Evolutionary conservation across 2,888 invertebrate species (phyloP).

Genomic region (Sinodicranocentrus sp.): DNA sequence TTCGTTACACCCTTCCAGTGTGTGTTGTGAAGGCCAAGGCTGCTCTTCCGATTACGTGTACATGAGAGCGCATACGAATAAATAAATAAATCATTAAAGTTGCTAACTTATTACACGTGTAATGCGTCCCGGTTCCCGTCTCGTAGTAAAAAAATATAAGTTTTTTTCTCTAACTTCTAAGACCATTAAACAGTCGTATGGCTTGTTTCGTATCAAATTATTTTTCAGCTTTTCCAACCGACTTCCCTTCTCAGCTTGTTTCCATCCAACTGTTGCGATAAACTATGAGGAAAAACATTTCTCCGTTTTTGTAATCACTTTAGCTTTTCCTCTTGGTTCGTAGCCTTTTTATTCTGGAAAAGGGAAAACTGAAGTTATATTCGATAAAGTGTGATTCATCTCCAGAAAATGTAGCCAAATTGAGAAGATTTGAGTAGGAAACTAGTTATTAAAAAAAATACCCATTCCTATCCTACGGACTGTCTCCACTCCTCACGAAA

Average conservation of each 20-base stretch:
- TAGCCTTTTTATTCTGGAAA: not conserved
- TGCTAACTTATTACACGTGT: conserved; percentile 3
- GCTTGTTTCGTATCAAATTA: not conserved
- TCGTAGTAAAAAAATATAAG: not conserved
- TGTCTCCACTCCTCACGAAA: not conserved
- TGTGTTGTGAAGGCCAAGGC: conserved; percentile 11
- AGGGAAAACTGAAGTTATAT: too few relatives aligned
- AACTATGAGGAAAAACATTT: not conserved
- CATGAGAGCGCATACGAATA: not conserved
- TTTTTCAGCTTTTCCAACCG: not conserved
- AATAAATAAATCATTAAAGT: conserved; percentile 52
- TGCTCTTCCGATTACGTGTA: not conserved
- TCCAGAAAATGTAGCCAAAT: too few relatives aligned
- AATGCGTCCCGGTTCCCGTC: not conserved
- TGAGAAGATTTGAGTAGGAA: too few relatives aligned
- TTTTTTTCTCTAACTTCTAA: not conserved
- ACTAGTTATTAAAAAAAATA: too few relatives aligned
- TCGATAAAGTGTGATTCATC: too few relatives aligned
- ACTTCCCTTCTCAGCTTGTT: not conserved
- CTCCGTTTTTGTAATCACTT: conserved; percentile 1
- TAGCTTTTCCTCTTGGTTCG: not conserved
- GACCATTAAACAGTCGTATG: conserved; percentile 4
- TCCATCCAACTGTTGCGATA: conserved; percentile 43
- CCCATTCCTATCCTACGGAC: too few relatives aligned
- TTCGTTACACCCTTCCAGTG: too few relatives aligned